Conservation (phyloP, 2,888 invertebrate genomes). For the Helobdella robusta region DNA sequence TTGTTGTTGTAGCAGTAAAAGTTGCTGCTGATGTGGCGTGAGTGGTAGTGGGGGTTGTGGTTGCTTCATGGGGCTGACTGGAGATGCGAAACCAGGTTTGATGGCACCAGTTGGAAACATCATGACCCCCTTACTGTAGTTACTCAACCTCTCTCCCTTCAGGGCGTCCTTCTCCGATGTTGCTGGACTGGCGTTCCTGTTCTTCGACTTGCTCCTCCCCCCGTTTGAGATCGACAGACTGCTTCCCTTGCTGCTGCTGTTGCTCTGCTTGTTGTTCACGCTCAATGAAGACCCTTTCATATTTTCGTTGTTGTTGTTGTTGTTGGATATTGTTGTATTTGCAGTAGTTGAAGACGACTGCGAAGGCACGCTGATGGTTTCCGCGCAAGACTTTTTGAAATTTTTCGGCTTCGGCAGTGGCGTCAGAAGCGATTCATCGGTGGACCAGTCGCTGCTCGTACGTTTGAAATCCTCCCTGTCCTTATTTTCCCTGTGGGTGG, state of each 20-base stretch:
- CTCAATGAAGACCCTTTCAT: slow-evolving; percentile 15
- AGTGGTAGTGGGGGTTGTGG: not conserved
- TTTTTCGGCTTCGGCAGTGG: too few relatives aligned
- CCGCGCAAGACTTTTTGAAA: too few relatives aligned
- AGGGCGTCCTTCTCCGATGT: slow-evolving; percentile 15
- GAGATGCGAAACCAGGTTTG: not conserved
- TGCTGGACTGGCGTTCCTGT: not conserved
- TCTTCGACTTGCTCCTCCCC: slow-evolving; percentile 12
- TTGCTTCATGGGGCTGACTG: not conserved
- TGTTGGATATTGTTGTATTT: not conserved
- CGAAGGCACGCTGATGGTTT: not conserved
- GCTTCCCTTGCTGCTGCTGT: not conserved
- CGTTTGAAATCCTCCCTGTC: too few relatives aligned
- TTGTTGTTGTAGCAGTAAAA: not conserved
- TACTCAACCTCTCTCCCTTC: slow-evolving; percentile 22
- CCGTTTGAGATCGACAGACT: not conserved
- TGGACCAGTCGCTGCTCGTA: not conserved
- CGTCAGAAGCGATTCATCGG: not conserved
- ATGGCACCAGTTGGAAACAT: not conserved
- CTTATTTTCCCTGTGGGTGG: not conserved
- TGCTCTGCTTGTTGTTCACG: slow-evolving; percentile 5
- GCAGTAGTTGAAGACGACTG: not conserved
- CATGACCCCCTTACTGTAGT: slow-evolving; percentile 16
- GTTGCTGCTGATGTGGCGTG: too few relatives aligned
- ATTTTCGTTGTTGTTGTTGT: not conserved